Evolutionary conservation across 2,797 vertebrate genomes (phyloP).

Genomic region (Knipowitschia caucasica): DNA sequence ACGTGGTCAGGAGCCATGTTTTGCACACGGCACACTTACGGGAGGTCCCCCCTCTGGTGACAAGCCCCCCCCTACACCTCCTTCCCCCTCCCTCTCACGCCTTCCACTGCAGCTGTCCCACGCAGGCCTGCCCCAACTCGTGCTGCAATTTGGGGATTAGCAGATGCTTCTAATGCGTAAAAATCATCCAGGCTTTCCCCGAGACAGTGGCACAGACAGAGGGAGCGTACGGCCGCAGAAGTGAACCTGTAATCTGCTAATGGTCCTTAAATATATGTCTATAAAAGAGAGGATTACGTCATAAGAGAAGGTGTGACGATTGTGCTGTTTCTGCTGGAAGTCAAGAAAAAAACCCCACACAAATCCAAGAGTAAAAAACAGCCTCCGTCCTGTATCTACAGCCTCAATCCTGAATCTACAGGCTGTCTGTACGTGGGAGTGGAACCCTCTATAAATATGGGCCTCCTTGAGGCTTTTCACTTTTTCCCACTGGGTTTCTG

Average conservation of each 20-base stretch:
- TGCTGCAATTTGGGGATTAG: constrained; percentile 89
- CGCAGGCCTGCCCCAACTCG: constrained; percentile 86
- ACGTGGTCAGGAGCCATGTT: too few relatives aligned
- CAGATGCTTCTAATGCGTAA: constrained; percentile 82
- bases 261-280: constrained; percentile 3
- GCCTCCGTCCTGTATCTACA: too few relatives aligned
- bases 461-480: too few relatives aligned
- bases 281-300: constrained; percentile 1
- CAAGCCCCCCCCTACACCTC: constrained; percentile 2
- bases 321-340: background rate
- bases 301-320: background rate
- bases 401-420: too few relatives aligned
- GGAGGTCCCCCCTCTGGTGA: constrained; percentile 18
- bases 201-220: background rate
- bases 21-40: background rate
- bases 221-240: background rate
- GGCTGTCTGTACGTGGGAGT: too few relatives aligned
- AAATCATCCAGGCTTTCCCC: constrained; percentile 57
- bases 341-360: background rate
- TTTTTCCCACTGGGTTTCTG: too few relatives aligned
- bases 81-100: constrained; percentile 47
- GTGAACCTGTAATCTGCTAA: constrained; percentile 8
- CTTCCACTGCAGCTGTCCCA: constrained; percentile 64
- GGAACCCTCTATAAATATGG: too few relatives aligned
- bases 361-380: background rate